These are phyloP conservation scores for Alcedo atthis DNA, from an alignment of 2,797 vertebrate species.

Conservation along the genomic window DNA sequence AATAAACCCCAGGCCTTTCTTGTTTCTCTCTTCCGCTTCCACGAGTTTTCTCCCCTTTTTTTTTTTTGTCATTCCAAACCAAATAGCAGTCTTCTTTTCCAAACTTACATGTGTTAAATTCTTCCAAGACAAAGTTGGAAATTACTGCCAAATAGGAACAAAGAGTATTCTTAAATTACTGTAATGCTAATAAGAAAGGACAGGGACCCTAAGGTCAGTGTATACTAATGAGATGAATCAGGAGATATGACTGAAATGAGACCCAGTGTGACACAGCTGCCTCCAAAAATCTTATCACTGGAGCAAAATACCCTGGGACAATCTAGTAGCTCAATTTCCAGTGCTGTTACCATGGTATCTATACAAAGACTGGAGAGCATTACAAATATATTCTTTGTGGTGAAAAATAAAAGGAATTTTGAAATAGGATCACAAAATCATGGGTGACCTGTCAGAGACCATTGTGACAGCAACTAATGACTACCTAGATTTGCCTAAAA, in stretches of 20 bases:
- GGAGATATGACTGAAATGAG: constrained; percentile 46
- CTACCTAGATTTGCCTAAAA: constrained; percentile 49
- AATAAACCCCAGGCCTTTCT: neutral
- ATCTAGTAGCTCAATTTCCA: constrained; percentile 71
- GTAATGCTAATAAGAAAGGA: constrained; percentile 24
- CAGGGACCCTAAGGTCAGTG: constrained; percentile 37
- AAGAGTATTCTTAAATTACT: neutral
- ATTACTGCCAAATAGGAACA: neutral
- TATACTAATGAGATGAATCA: constrained; percentile 43
- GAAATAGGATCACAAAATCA: constrained; percentile 72
- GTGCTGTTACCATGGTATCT: constrained; percentile 81
- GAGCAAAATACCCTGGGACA: constrained; percentile 58
- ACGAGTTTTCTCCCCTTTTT: neutral
- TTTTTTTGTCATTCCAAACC: neutral
- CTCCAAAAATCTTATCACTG: constrained; percentile 49
- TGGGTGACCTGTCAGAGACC: constrained; percentile 52
- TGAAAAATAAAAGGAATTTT: constrained; percentile 67
- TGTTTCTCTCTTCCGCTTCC: neutral
- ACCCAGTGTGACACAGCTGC: constrained; percentile 31
- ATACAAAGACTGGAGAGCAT: constrained; percentile 55
- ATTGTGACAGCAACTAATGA: constrained; percentile 49
- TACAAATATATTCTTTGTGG: constrained; percentile 71
- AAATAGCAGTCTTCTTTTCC: neutral
- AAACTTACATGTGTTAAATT: neutral
- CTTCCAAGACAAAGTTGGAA: neutral